These are phyloP conservation scores for Silvanus unidentatus DNA, from an alignment of 2,888 invertebrate genomes.

Conservation along the genomic window DNA sequence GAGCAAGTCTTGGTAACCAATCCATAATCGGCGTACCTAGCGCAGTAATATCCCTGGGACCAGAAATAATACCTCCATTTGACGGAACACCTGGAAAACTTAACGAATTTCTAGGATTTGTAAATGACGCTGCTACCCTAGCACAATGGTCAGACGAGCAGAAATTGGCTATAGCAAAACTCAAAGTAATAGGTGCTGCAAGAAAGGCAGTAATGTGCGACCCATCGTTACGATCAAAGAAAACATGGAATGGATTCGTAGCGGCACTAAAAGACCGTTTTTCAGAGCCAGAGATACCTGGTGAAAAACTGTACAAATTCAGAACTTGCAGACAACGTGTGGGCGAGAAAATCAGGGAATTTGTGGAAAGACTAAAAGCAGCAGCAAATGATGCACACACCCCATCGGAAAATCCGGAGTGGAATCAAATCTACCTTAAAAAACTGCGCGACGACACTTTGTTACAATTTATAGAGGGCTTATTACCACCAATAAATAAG, in stretches of 20 bases:
- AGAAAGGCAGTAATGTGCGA: not conserved
- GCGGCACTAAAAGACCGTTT: not conserved
- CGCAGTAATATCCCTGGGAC: not conserved
- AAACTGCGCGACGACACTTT: not conserved
- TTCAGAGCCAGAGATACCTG: not conserved
- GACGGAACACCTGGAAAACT: not conserved
- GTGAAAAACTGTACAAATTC: conserved; percentile 1
- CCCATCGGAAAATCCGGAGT: too few species aligned
- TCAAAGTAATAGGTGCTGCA: not conserved
- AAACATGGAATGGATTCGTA: not conserved
- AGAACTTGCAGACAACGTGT: not conserved
- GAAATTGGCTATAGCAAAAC: not conserved
- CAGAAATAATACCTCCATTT: not conserved
- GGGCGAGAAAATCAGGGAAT: not conserved
- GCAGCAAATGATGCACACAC: not conserved
- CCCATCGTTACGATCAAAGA: too few species aligned
- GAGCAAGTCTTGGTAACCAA: too few species aligned
- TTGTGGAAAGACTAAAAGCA: not conserved
- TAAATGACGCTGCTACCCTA: not conserved
- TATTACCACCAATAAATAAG: not conserved
- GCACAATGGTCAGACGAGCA: not conserved
- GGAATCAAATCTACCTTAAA: not conserved
- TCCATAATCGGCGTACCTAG: not conserved
- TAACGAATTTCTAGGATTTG: not conserved
- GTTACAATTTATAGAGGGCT: not conserved